Evolutionary conservation across 2,113 vertebrate genomes (phyloP).

Genomic region (Ascaphus truei): DNA sequence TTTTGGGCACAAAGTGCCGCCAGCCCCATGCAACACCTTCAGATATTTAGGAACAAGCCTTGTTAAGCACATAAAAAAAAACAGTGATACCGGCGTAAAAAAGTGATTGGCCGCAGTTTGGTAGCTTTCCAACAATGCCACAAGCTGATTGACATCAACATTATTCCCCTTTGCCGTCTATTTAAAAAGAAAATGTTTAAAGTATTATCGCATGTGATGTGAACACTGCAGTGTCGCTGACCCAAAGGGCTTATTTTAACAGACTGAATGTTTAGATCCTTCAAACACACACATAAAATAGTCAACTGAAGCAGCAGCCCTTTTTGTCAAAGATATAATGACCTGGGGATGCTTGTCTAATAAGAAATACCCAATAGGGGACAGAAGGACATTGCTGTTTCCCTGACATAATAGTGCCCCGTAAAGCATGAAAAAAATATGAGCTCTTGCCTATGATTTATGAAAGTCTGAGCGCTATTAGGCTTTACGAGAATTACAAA

Average conservation of each 20-base stretch:
- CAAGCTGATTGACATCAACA: conserved; percentile 8
- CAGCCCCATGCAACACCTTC: neutral
- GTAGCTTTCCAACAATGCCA: neutral
- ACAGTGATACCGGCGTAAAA: neutral
- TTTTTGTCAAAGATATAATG: conserved; percentile 20
- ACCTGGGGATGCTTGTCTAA: conserved; percentile 26
- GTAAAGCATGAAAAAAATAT: conserved; percentile 27
- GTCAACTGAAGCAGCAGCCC: neutral
- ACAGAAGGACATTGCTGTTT: conserved; percentile 19
- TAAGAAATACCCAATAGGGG: conserved; percentile 7
- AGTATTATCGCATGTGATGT: conserved; percentile 10
- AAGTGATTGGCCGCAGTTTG: neutral
- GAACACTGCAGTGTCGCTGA: neutral
- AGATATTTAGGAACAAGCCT: neutral
- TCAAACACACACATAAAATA: conserved; percentile 28
- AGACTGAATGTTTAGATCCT: conserved; percentile 15
- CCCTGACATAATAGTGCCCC: conserved; percentile 26
- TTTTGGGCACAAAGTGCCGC: neutral
- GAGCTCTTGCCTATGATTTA: conserved; percentile 23
- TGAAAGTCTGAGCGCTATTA: conserved; percentile 22
- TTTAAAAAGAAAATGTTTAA: conserved; percentile 11
- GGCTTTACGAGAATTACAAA: conserved; percentile 19
- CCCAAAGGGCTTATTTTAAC: conserved; percentile 10
- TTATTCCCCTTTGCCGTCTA: conserved; percentile 6
- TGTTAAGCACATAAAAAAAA: conserved; percentile 5